Percentiles rank a stretch among this genome's conserved stretches.
Evolutionary conservation across 2,888 invertebrate genomes (phyloP).

Genomic region (Endomychus coccineus): DNA sequence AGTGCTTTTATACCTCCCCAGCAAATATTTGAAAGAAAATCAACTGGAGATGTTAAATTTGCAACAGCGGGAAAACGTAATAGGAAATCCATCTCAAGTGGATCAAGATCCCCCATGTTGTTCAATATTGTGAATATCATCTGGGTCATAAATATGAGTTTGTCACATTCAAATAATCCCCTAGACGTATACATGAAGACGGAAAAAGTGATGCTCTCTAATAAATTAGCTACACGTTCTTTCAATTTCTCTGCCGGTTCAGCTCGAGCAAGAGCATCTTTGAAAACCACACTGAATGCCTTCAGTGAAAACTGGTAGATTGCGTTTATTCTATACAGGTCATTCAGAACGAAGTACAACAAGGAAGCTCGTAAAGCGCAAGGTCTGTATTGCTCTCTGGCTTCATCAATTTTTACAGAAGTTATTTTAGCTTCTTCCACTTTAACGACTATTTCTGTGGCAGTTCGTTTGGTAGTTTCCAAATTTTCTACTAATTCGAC

Average conservation of each 20-base stretch:
- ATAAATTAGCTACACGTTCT: slow-evolving; percentile 64
- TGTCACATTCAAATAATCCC: slow-evolving; percentile 87
- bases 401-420: slow-evolving; percentile 80
- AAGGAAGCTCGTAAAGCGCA: slow-evolving; percentile 83
- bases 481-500: slow-evolving; percentile 84
- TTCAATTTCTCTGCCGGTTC: slow-evolving; percentile 61
- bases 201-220: slow-evolving; percentile 83
- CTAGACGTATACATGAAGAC: slow-evolving; percentile 84
- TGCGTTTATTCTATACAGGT: slow-evolving; percentile 84
- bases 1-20: slow-evolving; percentile 81
- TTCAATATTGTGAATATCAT: slow-evolving; percentile 62
- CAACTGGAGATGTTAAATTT: slow-evolving; percentile 67
- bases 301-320: slow-evolving; percentile 94
- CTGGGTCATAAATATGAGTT: slow-evolving; percentile 82
- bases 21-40: slow-evolving; percentile 68
- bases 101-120: slow-evolving; percentile 59
- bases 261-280: slow-evolving; percentile 69
- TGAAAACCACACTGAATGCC: slow-evolving; percentile 87
- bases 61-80: slow-evolving; percentile 76
- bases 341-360: slow-evolving; percentile 88
- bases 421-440: slow-evolving; percentile 82
- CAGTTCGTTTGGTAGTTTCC: slow-evolving; percentile 88
- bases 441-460: slow-evolving; percentile 81
- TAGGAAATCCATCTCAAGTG: slow-evolving; percentile 76
- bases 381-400: slow-evolving; percentile 78